Conservation (phyloP, 2,113 vertebrate genomes). For the Ammodytes dubius region DNA sequence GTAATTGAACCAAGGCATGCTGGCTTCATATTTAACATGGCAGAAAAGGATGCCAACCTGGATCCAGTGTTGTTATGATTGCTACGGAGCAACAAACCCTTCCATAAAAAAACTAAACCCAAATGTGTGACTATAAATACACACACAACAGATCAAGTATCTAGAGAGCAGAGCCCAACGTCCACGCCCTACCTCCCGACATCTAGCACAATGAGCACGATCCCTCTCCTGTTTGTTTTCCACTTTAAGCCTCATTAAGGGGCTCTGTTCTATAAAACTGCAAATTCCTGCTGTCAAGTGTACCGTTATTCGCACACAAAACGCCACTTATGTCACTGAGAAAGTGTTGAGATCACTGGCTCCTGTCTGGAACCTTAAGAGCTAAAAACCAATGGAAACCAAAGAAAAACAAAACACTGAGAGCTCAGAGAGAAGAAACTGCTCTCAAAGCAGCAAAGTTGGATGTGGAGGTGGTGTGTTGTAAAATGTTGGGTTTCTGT, state of each 20-base stretch:
- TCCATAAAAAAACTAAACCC: constrained; percentile 46
- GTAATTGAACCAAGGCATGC: constrained; percentile 4
- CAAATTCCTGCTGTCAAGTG: constrained; percentile 40
- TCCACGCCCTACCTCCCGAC: constrained; percentile 40
- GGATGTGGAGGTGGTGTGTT: constrained; percentile 21
- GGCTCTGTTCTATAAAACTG: constrained; percentile 34
- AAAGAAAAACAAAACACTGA: constrained; percentile 44
- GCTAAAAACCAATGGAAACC: constrained; percentile 38
- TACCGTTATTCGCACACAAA: constrained; percentile 50
- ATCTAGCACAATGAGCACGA: constrained; percentile 40
- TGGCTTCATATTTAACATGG: constrained; percentile 19
- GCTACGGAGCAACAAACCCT: constrained; percentile 51
- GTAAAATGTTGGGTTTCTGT: constrained; percentile 57
- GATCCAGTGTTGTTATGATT: constrained; percentile 49
- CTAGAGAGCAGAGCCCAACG: constrained; percentile 13
- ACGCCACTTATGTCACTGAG: constrained; percentile 37
- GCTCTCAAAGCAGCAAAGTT: constrained; percentile 19
- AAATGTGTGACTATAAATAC: constrained; percentile 60
- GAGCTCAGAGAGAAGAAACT: constrained; percentile 20
- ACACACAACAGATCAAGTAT: constrained; percentile 40
- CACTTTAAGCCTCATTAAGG: constrained; percentile 33
- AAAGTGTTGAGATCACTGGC: constrained; percentile 35
- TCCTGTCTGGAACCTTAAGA: constrained; percentile 19
- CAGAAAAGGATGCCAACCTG: constrained; percentile 35
- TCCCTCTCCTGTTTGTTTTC: constrained; percentile 58